phyloP scores from a whole-genome alignment of 1,140 invertebrate genomes.

The Cydia amplana region DNA sequence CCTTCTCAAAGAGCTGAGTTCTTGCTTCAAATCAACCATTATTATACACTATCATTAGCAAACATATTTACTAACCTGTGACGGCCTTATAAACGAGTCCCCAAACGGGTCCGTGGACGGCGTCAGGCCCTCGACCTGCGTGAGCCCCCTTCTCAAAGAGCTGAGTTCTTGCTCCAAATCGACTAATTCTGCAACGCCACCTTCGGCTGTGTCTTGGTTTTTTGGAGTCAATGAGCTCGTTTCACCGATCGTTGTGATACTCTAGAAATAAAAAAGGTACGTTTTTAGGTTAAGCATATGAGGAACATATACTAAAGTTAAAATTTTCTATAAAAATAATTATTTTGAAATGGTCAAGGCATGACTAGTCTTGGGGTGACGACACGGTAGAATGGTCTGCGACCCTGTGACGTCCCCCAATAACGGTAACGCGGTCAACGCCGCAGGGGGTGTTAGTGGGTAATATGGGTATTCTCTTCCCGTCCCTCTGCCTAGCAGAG shows the following conservation, averaged over 20 bases:
- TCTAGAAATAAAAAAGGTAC: conserved; percentile 41
- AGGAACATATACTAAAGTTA: no score
- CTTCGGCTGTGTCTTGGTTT: conserved; percentile 50
- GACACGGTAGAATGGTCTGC: no score
- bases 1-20: conserved; percentile 93
- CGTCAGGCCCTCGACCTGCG: conserved; percentile 92
- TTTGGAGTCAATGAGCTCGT: conserved; percentile 49
- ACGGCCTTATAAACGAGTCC: conserved; percentile 85
- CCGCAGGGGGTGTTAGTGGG: no score
- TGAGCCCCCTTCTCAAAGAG: conserved; percentile 92
- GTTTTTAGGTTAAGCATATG: not conserved
- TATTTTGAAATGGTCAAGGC: no score
- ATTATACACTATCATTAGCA: conserved; percentile 33
- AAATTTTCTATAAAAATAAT: no score
- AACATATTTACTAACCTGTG: conserved; percentile 47
- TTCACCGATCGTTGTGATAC: conserved; percentile 49
- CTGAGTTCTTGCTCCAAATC: conserved; percentile 96
- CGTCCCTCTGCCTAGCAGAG: no score
- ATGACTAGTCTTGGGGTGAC: no score
- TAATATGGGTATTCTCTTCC: no score
- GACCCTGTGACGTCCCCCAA: no score
- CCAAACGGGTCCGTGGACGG: conserved; percentile 90
- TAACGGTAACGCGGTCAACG: no score
- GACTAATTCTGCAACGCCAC: conserved; percentile 89
- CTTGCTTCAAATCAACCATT: conserved; percentile 90